Evolutionary conservation across 2,888 invertebrate species (phyloP), one percentile per base, ranked within the genome.

Genomic region (Dynastes hyllus): DNA sequence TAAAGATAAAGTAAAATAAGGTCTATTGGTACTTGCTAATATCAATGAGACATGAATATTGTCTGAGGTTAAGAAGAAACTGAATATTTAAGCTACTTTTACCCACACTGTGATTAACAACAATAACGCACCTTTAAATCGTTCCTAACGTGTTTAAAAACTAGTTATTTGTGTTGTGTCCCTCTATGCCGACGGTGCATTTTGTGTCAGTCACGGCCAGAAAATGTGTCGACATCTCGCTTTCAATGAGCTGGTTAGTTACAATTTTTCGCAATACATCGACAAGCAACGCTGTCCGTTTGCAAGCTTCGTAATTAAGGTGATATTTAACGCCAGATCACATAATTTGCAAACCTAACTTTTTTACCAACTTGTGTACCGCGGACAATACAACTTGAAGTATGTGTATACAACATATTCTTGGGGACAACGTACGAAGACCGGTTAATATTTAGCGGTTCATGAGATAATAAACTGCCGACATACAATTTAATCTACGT

Each of bases 401-500:
- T 29, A 37, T 9, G 13, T 65, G 32, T 4, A 5, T 37, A 37
- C 32, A 37, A 32, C 37, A 11, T 11, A 65, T 32, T 65, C 29
- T 37, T n/a, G 65, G n/a, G 65, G 65, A 65, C 65, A 65, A 65
- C 37, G 65, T 32, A 32, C 65, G 37, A 37, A 22, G 3, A 32
- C 65, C 11, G 37, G 55, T n/a, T n/a, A 29, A 65, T 65, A 65
- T 37, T 65, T 65, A 65, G 37, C 65, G n/a, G n/a, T 65, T 65
- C 37, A 32, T 37, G 65, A 65, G 65, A 65, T 65, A 29, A 32
- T 65, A 37, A 29, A 37, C 65, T 65, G 65, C 37, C 5, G 37
- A 37, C 37, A 65, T 63, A 29, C 37, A 65, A 65, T 65, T 65
- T 65, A 65, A 65, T 65, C 65, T 37, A 65, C 29, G 65, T 65